Percentiles rank a stretch among this genome's conserved stretches.
These are phyloP conservation scores for Trinectes maculatus DNA, from an alignment of 2,113 vertebrate genomes.

Conservation along the genomic window DNA sequence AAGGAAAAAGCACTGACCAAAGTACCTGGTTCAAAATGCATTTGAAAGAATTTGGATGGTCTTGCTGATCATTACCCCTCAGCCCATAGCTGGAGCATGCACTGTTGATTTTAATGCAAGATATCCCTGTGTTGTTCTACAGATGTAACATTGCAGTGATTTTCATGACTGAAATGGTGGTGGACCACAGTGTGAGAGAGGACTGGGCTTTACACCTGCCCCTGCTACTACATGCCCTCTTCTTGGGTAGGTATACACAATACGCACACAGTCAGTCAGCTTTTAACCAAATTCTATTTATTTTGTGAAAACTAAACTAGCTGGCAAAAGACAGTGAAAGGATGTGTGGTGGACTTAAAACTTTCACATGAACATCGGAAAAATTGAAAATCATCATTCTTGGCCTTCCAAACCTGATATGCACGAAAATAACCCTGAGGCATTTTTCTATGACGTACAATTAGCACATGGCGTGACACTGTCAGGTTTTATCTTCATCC, in stretches of 20 bases:
- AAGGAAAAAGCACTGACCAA: too few relatives aligned
- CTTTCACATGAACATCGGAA: background rate
- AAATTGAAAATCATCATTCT: background rate
- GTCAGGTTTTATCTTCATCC: conserved; percentile 33
- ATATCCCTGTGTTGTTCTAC: conserved; percentile 19
- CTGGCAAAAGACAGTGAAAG: background rate
- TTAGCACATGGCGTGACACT: conserved; percentile 14
- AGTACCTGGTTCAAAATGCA: too few relatives aligned
- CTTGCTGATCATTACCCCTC: too few relatives aligned
- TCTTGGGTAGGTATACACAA: conserved; percentile 85
- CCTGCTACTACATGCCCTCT: conserved; percentile 93
- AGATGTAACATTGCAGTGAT: conserved; percentile 99
- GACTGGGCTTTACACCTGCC: conserved; percentile 98
- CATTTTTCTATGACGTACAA: conserved; percentile 34
- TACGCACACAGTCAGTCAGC: background rate
- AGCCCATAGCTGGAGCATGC: too few relatives aligned
- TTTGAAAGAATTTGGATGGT: too few relatives aligned
- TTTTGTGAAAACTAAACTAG: too few relatives aligned
- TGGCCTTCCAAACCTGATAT: background rate
- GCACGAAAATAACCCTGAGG: conserved; percentile 5
- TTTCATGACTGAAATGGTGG: conserved; percentile 99
- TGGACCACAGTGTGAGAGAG: conserved; percentile 97
- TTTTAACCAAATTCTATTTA: too few relatives aligned
- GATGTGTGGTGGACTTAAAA: background rate
- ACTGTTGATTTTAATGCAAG: background rate